Conservation (phyloP, 2,113 vertebrate genomes). For the Chaetorhynchus papuensis region DNA sequence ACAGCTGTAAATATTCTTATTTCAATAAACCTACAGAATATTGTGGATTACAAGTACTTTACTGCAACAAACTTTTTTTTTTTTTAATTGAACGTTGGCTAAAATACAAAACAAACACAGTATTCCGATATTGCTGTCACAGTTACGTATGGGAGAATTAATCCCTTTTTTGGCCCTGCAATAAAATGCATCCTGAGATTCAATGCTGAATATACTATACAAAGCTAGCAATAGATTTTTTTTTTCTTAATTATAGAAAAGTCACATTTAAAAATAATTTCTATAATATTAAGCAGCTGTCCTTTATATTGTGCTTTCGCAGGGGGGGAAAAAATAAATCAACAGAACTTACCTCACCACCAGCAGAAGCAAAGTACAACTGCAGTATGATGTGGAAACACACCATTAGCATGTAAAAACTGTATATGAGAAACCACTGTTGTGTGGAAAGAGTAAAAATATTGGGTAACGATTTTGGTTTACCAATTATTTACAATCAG, state of each 20-base stretch:
- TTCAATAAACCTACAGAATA: neutral
- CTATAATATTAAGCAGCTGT: slow-evolving; percentile 66
- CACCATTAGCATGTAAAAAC: slow-evolving; percentile 33
- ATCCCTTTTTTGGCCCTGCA: slow-evolving; percentile 74
- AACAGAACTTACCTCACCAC: slow-evolving; percentile 53
- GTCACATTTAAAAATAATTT: slow-evolving; percentile 64
- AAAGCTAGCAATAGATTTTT: slow-evolving; percentile 61
- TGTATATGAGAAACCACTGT: slow-evolving; percentile 31
- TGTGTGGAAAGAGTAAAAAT: slow-evolving; percentile 20
- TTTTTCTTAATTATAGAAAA: slow-evolving; percentile 60
- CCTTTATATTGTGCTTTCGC: slow-evolving; percentile 64
- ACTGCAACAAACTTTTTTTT: neutral
- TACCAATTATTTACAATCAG: slow-evolving; percentile 57
- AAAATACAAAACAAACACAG: slow-evolving; percentile 22
- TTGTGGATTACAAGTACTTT: neutral
- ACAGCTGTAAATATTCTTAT: slow-evolving; percentile 51
- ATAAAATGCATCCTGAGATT: slow-evolving; percentile 77
- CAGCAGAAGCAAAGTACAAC: slow-evolving; percentile 50
- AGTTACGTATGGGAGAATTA: slow-evolving; percentile 50
- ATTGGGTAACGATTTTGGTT: slow-evolving; percentile 38
- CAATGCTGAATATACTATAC: slow-evolving; percentile 64
- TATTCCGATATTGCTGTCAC: slow-evolving; percentile 55
- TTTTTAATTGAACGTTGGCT: neutral
- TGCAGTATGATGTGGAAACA: slow-evolving; percentile 17
- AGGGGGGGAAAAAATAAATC: neutral